Percentiles rank a stretch among this genome's conserved stretches.
Conservation (phyloP, 1,140 invertebrate genomes). For the Linepithema humile region DNA sequence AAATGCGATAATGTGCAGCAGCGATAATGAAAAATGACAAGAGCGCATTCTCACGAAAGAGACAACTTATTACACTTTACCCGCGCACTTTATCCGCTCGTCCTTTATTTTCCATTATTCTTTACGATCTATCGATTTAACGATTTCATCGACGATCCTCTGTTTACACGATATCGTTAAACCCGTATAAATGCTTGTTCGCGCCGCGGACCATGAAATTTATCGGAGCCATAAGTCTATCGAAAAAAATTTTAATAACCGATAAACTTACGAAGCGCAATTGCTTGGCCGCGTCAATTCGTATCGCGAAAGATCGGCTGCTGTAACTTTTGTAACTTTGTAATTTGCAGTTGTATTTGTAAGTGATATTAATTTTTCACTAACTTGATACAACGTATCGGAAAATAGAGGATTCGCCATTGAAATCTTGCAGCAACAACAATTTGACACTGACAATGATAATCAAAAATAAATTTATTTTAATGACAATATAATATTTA, state of each 20-base stretch:
- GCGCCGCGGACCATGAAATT: constrained; percentile 30
- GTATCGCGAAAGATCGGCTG: background rate
- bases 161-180: constrained; percentile 37
- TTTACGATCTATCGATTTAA: constrained; percentile 45
- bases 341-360: background rate
- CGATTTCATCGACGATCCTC: constrained; percentile 42
- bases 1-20: background rate
- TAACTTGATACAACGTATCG: background rate
- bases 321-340: background rate
- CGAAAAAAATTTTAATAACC: constrained; percentile 35
- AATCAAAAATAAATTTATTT: background rate
- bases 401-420: constrained; percentile 4
- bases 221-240: constrained; percentile 34
- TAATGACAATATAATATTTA: background rate
- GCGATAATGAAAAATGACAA: constrained; percentile 5
- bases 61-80: constrained; percentile 28
- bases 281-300: background rate
- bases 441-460: background rate
- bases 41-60: constrained; percentile 8
- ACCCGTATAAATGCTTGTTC: constrained; percentile 4
- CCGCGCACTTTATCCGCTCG: constrained; percentile 3
- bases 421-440: background rate
- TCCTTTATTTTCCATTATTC: constrained; percentile 27
- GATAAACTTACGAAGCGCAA: constrained; percentile 17
- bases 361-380: background rate